Percentiles rank a stretch among this genome's conserved stretches.
These are phyloP conservation scores for Teleogryllus oceanicus DNA, from an alignment of 2,888 invertebrate genomes.

Conservation along the genomic window DNA sequence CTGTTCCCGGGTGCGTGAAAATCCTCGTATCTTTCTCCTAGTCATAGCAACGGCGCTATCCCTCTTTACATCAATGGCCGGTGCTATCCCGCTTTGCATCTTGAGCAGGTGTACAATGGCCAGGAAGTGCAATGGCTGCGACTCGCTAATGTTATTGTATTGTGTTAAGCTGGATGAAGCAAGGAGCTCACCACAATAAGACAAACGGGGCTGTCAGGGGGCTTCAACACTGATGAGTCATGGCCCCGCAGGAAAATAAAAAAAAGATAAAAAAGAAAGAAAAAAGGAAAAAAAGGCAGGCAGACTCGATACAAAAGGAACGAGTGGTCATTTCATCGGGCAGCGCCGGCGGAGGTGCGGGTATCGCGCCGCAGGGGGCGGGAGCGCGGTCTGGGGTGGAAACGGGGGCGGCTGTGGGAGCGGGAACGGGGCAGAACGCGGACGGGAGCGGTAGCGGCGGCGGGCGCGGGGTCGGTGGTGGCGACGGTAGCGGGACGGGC, in stretches of 20 bases:
- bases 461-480: no score
- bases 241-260: conserved; percentile 9
- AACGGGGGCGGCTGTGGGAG: no score
- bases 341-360: neutral
- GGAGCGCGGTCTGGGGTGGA: neutral
- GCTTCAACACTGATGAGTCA: conserved; percentile 8
- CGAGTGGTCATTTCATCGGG: conserved; percentile 9
- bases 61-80: conserved; percentile 6
- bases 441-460: no score
- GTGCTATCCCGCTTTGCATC: neutral
- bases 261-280: no score
- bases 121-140: conserved; percentile 12
- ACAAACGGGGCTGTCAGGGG: conserved; percentile 18
- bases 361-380: neutral
- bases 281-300: no score
- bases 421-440: no score
- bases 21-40: neutral
- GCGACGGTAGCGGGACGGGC: no score
- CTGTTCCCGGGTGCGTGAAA: neutral
- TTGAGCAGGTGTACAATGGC: conserved; percentile 8
- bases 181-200: conserved; percentile 18
- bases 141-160: conserved; percentile 6
- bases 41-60: conserved; percentile 9
- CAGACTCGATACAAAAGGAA: neutral
- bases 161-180: conserved; percentile 18